These are phyloP conservation scores for Gymnocheta viridis DNA, from an alignment of 2,888 invertebrate species.

Conservation along the genomic window DNA sequence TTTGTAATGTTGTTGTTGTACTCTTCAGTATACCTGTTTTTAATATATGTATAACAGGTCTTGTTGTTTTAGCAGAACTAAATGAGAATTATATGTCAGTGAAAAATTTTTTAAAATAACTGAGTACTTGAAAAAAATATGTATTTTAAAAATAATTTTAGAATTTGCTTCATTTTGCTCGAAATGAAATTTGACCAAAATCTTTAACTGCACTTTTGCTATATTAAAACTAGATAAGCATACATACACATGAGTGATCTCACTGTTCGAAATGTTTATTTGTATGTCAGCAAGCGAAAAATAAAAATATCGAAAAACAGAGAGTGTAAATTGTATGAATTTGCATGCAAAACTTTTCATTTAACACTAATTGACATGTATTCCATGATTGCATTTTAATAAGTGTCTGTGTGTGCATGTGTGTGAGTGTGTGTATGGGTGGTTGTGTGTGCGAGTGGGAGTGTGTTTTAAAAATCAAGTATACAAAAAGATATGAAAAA, in stretches of 20 bases:
- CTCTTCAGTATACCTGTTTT: too few species aligned
- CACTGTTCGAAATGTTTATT: not conserved
- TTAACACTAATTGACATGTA: slow-evolving; percentile 69
- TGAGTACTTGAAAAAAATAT: too few species aligned
- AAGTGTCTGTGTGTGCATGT: slow-evolving; percentile 4
- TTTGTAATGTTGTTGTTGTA: too few species aligned
- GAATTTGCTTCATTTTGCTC: too few species aligned
- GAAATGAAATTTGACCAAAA: too few species aligned
- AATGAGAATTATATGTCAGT: too few species aligned
- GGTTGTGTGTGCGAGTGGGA: slow-evolving; percentile 64
- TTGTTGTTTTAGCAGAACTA: too few species aligned
- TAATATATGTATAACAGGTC: too few species aligned
- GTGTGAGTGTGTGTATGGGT: slow-evolving; percentile 68
- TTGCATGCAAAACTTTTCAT: slow-evolving; percentile 69
- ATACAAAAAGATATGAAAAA: slow-evolving; percentile 6
- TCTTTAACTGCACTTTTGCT: too few species aligned
- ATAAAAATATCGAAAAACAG: slow-evolving; percentile 17
- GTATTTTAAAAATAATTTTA: too few species aligned
- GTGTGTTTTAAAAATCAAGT: slow-evolving; percentile 73
- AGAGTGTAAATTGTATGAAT: slow-evolving; percentile 60
- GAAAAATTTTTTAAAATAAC: too few species aligned
- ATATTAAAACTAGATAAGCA: too few species aligned
- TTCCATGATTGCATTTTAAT: slow-evolving; percentile 44
- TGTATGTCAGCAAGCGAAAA: slow-evolving; percentile 1
- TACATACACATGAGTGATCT: not conserved